These are phyloP conservation scores for Drosophila siamana DNA, from an alignment of 2,888 invertebrate genomes.

Conservation along the genomic window DNA sequence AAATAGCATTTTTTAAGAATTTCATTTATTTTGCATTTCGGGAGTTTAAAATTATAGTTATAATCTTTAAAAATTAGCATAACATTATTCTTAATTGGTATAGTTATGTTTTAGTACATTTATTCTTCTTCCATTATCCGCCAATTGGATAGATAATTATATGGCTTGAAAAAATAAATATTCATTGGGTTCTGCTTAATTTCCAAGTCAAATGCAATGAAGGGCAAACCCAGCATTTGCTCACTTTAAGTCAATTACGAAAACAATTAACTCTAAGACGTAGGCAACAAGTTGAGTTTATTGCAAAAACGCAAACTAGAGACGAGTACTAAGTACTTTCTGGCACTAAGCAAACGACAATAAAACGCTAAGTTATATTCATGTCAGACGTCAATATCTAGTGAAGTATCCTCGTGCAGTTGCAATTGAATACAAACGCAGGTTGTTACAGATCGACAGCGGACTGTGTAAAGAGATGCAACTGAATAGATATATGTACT, in stretches of 20 bases:
- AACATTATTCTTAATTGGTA: not conserved
- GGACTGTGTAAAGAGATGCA: not conserved
- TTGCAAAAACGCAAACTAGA: slow-evolving; percentile 6
- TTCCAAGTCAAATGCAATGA: slow-evolving; percentile 7
- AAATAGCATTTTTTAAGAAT: not conserved
- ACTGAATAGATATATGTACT: not conserved
- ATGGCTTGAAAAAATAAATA: slow-evolving; percentile 8
- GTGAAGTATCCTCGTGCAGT: not conserved
- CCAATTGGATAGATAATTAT: slow-evolving; percentile 1
- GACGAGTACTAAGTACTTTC: slow-evolving; percentile 1
- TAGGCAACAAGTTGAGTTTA: slow-evolving; percentile 18
- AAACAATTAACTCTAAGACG: slow-evolving; percentile 19
- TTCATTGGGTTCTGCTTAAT: slow-evolving; percentile 10
- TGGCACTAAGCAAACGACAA: not conserved
- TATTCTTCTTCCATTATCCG: not conserved
- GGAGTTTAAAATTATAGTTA: not conserved
- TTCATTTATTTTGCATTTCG: not conserved
- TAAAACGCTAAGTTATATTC: slow-evolving; percentile 11
- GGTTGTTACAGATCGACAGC: not conserved
- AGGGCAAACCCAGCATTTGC: slow-evolving; percentile 12
- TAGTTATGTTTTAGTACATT: not conserved
- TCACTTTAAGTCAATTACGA: slow-evolving; percentile 16
- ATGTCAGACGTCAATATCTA: not conserved
- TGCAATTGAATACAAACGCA: not conserved
- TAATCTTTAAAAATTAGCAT: not conserved